Percentiles rank a stretch among this genome's conserved stretches.
These are phyloP conservation scores for Aspidiotus rigidus DNA, from an alignment of 2,888 invertebrate species.

Conservation along the genomic window DNA sequence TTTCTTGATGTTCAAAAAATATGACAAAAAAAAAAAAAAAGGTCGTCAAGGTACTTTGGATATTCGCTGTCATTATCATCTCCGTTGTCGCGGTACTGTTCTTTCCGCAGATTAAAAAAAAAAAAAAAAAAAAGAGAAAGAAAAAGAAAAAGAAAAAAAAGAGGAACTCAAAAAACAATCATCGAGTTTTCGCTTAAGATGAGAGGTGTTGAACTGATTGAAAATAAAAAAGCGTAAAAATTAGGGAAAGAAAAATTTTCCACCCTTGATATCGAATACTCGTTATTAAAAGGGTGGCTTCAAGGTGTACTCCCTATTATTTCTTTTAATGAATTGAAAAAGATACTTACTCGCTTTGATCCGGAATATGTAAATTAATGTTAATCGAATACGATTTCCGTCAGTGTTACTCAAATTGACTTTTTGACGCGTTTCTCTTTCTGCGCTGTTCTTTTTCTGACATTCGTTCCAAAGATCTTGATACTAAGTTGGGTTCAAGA, in stretches of 20 bases:
- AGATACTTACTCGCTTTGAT: slow-evolving; percentile 32
- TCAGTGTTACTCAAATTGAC: slow-evolving; percentile 5
- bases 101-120: not conserved
- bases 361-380: slow-evolving; percentile 32
- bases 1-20: no score
- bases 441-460: no score
- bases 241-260: slow-evolving; percentile 30
- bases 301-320: slow-evolving; percentile 31
- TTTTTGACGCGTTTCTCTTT: no score
- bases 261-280: slow-evolving; percentile 28
- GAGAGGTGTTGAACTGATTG: slow-evolving; percentile 31
- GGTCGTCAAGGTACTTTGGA: no score
- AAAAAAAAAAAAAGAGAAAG: no score
- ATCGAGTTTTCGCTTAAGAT: slow-evolving; percentile 23
- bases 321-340: slow-evolving; percentile 33
- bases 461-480: no score
- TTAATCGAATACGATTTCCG: slow-evolving; percentile 28
- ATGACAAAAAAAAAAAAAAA: no score
- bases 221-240: slow-evolving; percentile 32
- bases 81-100: not conserved
- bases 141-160: not conserved
- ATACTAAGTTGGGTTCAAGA: no score
- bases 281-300: slow-evolving; percentile 29
- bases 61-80: not conserved
- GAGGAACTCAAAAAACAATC: slow-evolving; percentile 26